Evolutionary conservation across 2,113 vertebrate species (phyloP).

Genomic region (Lota lota): DNA sequence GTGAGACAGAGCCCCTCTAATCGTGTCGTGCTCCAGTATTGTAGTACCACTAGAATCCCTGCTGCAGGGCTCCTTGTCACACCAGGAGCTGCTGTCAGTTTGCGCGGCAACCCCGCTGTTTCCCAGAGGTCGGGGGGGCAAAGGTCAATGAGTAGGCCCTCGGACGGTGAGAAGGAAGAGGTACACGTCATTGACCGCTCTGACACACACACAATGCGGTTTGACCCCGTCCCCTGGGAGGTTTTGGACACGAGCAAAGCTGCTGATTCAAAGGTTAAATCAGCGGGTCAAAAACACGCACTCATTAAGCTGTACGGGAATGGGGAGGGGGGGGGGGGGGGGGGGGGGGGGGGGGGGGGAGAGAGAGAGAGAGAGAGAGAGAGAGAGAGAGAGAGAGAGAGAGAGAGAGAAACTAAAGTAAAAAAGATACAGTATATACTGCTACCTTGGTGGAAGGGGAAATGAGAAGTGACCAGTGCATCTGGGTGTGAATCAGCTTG

Average conservation of each 20-base stretch:
- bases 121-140: conserved; percentile 50
- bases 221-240: conserved; percentile 29
- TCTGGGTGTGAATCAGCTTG: conserved; percentile 56
- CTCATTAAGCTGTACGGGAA: too few species aligned
- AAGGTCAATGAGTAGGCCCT: conserved; percentile 49
- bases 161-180: conserved; percentile 43
- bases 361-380: too few species aligned
- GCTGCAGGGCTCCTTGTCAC: conserved; percentile 36
- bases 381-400: background rate
- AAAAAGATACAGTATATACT: conserved; percentile 22
- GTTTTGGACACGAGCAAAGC: conserved; percentile 24
- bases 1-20: background rate
- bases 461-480: conserved; percentile 35
- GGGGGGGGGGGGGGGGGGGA: too few species aligned
- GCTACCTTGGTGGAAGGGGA: conserved; percentile 27
- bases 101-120: conserved; percentile 39
- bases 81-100: conserved; percentile 63
- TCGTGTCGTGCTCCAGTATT: background rate
- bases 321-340: too few species aligned
- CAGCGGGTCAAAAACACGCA: conserved; percentile 15
- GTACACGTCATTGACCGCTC: conserved; percentile 13
- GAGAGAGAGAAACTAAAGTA: conserved; percentile 13
- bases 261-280: conserved; percentile 45
- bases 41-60: background rate
- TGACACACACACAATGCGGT: conserved; percentile 42